Evolutionary conservation across 2,888 invertebrate genomes (phyloP).

Genomic region (Mamestra brassicae): DNA sequence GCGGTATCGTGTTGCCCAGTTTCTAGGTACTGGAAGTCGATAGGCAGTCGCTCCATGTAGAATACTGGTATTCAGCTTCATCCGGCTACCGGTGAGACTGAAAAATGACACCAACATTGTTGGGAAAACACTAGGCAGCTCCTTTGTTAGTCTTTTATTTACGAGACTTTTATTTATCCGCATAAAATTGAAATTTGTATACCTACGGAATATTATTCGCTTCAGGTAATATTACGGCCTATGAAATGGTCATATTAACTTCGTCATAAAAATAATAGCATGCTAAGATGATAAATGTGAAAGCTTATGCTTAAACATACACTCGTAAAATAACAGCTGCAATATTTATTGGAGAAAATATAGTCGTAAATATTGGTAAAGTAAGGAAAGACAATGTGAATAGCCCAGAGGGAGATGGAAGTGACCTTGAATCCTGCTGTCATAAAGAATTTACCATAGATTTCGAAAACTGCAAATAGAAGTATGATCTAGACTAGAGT

Average conservation of each 20-base stretch:
- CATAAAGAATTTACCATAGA: neutral
- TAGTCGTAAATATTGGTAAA: slow-evolving; percentile 19
- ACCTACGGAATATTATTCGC: slow-evolving; percentile 21
- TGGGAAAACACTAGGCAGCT: neutral
- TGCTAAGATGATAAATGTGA: slow-evolving; percentile 31
- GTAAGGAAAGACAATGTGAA: neutral
- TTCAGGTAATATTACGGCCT: slow-evolving; percentile 26
- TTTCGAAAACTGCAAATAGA: neutral
- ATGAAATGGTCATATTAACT: slow-evolving; percentile 24
- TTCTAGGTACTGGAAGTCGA: too few species aligned
- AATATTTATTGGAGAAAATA: slow-evolving; percentile 34
- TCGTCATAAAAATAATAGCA: slow-evolving; percentile 34
- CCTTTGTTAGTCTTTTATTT: neutral
- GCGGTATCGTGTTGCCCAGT: neutral
- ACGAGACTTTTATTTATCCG: neutral
- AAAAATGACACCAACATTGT: neutral
- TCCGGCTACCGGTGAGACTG: neutral
- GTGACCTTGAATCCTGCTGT: neutral
- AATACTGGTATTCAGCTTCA: neutral
- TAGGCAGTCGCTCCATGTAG: too few species aligned
- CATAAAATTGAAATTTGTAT: slow-evolving; percentile 19
- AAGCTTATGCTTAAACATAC: slow-evolving; percentile 41
- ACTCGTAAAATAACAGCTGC: slow-evolving; percentile 28
- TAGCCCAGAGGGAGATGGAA: neutral
- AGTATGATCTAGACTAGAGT: neutral